These are phyloP conservation scores for Okapia johnstoni DNA, from an alignment of 2,113 vertebrate species.

Conservation along the genomic window DNA sequence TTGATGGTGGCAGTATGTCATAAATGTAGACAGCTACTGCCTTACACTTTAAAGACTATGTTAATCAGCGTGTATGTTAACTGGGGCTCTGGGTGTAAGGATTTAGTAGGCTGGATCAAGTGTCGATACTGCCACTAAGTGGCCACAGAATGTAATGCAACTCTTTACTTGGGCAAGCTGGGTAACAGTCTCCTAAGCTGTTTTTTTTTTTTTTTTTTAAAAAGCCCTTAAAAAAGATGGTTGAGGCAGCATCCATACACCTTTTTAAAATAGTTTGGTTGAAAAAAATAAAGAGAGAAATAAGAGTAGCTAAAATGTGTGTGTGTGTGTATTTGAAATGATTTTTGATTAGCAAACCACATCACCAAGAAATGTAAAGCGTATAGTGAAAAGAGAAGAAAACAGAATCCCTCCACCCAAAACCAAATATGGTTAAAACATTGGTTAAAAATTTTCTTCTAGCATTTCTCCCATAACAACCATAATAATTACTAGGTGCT, in stretches of 20 bases:
- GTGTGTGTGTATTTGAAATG: neutral
- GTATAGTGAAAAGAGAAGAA: neutral
- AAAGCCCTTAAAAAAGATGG: neutral
- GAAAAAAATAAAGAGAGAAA: neutral
- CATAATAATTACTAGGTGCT: neutral
- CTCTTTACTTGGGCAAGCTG: neutral
- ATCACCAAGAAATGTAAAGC: neutral
- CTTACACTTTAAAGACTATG: neutral
- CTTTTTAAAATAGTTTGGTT: neutral
- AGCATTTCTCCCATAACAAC: neutral
- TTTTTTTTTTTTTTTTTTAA: neutral
- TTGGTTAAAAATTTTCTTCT: neutral
- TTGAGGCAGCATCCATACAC: neutral
- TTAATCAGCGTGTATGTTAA: neutral
- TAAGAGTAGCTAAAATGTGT: neutral
- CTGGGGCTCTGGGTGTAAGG: neutral
- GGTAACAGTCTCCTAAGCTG: neutral
- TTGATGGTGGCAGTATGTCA: neutral
- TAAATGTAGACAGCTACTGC: neutral
- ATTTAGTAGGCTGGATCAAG: neutral
- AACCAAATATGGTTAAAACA: neutral
- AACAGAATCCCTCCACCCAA: neutral
- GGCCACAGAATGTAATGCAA: slow-evolving; percentile 12
- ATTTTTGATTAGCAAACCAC: neutral
- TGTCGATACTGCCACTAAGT: slow-evolving; percentile 26